Percentiles rank a stretch among this genome's conserved stretches.
These are phyloP conservation scores for Athetis lepigone DNA, from an alignment of 2,888 invertebrate genomes.

Conservation along the genomic window DNA sequence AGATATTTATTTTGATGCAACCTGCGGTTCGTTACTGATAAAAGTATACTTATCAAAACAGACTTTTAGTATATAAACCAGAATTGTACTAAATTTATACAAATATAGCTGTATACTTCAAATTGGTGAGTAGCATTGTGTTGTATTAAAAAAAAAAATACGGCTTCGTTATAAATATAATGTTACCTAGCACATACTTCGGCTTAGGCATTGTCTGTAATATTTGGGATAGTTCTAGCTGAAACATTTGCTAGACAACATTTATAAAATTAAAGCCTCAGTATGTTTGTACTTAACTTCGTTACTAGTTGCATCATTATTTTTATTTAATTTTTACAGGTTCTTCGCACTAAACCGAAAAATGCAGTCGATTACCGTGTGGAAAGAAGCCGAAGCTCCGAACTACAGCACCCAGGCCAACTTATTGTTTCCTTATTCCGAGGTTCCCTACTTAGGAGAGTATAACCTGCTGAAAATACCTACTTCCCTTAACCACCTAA, in stretches of 20 bases:
- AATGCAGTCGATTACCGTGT: conserved; percentile 30
- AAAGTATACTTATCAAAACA: not conserved
- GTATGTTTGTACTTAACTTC: no score
- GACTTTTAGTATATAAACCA: conserved; percentile 1
- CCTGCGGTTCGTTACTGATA: conserved; percentile 17
- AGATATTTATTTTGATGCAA: not conserved
- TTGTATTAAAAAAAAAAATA: not conserved
- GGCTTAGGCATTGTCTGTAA: not conserved
- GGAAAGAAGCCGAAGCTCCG: conserved; percentile 54
- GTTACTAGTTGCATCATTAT: not conserved
- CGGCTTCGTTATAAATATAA: no score
- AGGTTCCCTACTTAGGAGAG: conserved; percentile 69
- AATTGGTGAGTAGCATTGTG: conserved; percentile 5
- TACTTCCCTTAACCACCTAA: conserved; percentile 15
- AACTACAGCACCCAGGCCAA: conserved; percentile 66
- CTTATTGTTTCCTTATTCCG: conserved; percentile 70
- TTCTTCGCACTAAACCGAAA: not conserved
- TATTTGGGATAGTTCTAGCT: not conserved
- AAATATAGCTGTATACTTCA: not conserved
- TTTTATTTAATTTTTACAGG: conserved; percentile 6
- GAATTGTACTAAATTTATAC: not conserved
- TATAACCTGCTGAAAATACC: conserved; percentile 69
- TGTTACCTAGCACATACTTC: no score
- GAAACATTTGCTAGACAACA: not conserved
- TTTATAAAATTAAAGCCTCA: not conserved